Conservation (phyloP, 2,113 vertebrate species). For the Benitochromis conjunctus region DNA sequence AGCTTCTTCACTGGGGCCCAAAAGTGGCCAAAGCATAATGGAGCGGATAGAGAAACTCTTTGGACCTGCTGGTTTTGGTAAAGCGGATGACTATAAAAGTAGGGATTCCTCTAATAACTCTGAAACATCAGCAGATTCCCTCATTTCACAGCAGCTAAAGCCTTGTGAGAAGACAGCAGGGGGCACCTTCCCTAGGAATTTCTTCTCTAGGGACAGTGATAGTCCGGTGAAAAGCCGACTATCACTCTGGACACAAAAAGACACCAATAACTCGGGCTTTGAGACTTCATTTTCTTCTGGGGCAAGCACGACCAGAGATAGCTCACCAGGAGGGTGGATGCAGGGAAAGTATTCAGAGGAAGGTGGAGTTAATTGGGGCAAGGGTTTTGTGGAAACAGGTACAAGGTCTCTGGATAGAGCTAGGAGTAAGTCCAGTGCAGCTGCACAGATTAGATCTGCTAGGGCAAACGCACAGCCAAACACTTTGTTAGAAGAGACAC, state of each 20-base stretch:
- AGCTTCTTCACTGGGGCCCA: conserved; percentile 4
- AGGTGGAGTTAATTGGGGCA: not conserved
- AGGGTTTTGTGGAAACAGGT: not conserved
- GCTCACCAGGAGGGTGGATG: not conserved
- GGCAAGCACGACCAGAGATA: not conserved
- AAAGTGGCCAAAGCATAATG: conserved; percentile 58
- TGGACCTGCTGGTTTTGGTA: conserved; percentile 7
- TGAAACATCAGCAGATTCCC: not conserved
- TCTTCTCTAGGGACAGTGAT: conserved; percentile 6
- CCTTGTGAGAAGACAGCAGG: not conserved
- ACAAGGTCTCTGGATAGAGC: conserved; percentile 62
- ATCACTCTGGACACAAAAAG: not conserved
- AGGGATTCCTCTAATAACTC: not conserved
- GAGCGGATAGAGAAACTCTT: conserved; percentile 70
- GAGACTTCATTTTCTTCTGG: not conserved
- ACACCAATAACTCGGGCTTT: not conserved
- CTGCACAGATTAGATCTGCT: conserved; percentile 25
- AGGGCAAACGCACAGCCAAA: not conserved
- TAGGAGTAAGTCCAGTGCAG: conserved; percentile 28
- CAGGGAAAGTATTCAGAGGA: not conserved
- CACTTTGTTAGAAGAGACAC: not conserved
- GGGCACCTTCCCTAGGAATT: conserved; percentile 52
- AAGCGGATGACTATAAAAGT: not conserved
- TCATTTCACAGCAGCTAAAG: not conserved
- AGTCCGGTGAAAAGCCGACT: not conserved